Evolutionary conservation across 2,113 vertebrate species (phyloP), one percentile per base, ranked within the genome.

Genomic region (Eclectus roratus): DNA sequence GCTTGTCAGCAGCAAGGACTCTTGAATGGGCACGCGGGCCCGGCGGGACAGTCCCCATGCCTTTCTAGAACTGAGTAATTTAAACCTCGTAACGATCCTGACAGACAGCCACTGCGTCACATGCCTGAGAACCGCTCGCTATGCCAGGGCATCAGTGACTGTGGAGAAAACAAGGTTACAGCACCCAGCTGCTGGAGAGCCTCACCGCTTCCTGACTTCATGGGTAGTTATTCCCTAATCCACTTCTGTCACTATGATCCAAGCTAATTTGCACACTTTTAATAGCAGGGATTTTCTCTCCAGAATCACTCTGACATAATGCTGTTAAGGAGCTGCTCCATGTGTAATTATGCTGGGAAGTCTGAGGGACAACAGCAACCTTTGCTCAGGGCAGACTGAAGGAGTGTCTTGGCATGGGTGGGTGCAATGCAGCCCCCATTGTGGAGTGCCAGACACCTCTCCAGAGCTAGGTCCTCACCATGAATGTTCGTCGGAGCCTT

Each of bases 71-170:
- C 13, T 1, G 3, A 50, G 37, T 37, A 28, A 28, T 41, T 53
- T 25, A 6, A 44, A 46, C 5, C 61, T 64, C 17, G 23, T 25
- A n/a, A 37, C 0, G 1, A 73, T 6, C 47, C 47, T 79, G 91
- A 69, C 92, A 44, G 44, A 46, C 3, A 1, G 84, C 64, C 37
- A 17, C 39, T 0, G 1, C 1, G 3, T 65, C 77, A 29, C 63
- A 24, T 35, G 84, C 43, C 68, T 6, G 50, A 2, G 0, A 25
- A 37, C 10, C 0, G 2, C 72, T 46, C 2, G 9, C 70, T 71
- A 1, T 4, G 77, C 35, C 0, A 1, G 13, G 14, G 29, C 1
- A 4, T 2, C 29, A 0, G 1, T 3, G 4, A 4, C 77, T 47
- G 44, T 6, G 46, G 49, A 47, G 43, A 69, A 46, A 52, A 18